These are phyloP conservation scores for Drosophila kurseongensis DNA, from an alignment of 1,140 invertebrate species.

Conservation along the genomic window DNA sequence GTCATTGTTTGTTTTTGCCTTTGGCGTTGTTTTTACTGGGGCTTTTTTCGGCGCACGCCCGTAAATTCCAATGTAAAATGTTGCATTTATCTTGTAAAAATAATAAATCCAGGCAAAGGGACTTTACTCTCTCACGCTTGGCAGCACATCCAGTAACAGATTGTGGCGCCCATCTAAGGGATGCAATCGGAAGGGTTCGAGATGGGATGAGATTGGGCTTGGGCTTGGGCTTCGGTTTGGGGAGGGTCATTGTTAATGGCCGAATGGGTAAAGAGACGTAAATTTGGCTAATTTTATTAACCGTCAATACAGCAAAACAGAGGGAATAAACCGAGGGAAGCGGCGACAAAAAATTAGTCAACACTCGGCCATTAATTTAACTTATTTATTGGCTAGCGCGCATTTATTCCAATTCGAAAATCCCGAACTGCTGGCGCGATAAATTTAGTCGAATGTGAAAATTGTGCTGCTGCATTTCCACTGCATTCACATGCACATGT, in stretches of 20 bases:
- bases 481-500: conserved; percentile 53
- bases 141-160: conserved; percentile 42
- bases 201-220: conserved; percentile 20
- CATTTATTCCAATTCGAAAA: conserved; percentile 72
- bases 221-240: background rate
- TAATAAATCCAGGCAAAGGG: conserved; percentile 75
- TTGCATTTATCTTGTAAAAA: conserved; percentile 84
- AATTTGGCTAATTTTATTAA: conserved; percentile 79
- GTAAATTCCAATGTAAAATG: conserved; percentile 82
- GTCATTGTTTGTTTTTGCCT: conserved; percentile 40
- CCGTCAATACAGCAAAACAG: conserved; percentile 40
- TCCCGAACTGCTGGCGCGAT: conserved; percentile 69
- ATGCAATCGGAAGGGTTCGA: conserved; percentile 24
- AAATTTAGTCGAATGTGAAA: conserved; percentile 84
- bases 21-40: conserved; percentile 33
- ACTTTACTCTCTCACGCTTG: conserved; percentile 78
- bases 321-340: background rate
- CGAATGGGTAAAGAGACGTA: conserved; percentile 60
- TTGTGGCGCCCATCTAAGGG: conserved; percentile 30
- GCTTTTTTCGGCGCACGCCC: conserved; percentile 59
- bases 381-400: conserved; percentile 81
- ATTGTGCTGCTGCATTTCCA: conserved; percentile 79
- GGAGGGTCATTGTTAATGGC: conserved; percentile 62
- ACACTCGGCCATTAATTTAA: conserved; percentile 72
- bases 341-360: conserved; percentile 43